Evolutionary conservation across 2,113 vertebrate species (phyloP), one percentile per base, ranked within the genome.

Genomic region (Galeopterus variegatus): DNA sequence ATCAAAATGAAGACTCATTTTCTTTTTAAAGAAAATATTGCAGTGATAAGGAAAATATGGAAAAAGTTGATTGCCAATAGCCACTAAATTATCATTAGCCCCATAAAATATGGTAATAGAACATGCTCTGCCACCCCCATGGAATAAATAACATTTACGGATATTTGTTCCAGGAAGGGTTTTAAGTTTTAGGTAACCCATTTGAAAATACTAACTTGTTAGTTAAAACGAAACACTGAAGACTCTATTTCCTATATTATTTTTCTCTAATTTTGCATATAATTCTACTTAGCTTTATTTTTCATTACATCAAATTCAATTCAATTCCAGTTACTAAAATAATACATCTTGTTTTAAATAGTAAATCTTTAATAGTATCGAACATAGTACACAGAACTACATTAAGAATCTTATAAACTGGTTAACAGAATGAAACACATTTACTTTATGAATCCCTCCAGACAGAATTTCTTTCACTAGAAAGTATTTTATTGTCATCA

Each of bases 401-500:
- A 90, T 69, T 60, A 90, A 86, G n/a, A 86, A 76, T 75, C 50
- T 85, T 75, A 75, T 21, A 45, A 80, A 54, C 23, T 72, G 10
- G 17, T 81, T 45, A 81, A 89, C 31, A 85, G 28, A 84, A 33
- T 8, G 19, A 88, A 95, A 45, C 36, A 80, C 13, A 36, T 58
- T 75, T 69, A 87, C 10, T 81, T 60, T 73, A 90, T 41, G 58
- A 60, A n/a, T 73, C 4, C 45, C 28, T 70, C 24, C n/a, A 69
- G 41, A 75, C 1, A 41, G 41, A 65, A 85, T 17, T 90, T 81
- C 31, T 76, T 92, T 92, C 18, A n/a, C 14, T 76, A 90, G 52
- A 84, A 96, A 96, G 73, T 56, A 85, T 31, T 65, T 72, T 67
- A 67, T 79, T n/a, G 60, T 86, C 45, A 93, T 93, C 23, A 87